Conservation (phyloP, 1,140 invertebrate genomes). For the Olivierus martensii region DNA sequence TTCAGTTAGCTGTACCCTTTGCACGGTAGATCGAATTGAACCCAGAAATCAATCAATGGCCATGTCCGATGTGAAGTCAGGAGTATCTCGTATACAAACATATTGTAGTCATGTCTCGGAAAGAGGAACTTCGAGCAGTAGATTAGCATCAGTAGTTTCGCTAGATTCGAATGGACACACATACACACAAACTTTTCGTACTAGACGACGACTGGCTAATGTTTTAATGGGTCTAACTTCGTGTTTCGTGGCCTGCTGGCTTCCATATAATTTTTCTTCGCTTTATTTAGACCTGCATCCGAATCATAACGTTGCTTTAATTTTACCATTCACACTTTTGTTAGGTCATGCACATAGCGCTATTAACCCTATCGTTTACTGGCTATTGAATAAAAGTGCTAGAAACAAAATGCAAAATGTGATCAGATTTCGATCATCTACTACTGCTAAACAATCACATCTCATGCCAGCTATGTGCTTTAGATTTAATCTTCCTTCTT, state of each 20-base stretch:
- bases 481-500: no score
- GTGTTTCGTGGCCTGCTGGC: slow-evolving; percentile 51
- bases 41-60: neutral
- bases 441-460: no score
- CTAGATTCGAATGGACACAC: no score
- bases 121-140: neutral
- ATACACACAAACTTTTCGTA: slow-evolving; percentile 32
- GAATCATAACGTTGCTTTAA: neutral
- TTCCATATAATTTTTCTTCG: slow-evolving; percentile 42
- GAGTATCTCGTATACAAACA: neutral
- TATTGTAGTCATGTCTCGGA: neutral
- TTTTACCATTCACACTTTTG: slow-evolving; percentile 48
- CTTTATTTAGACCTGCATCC: slow-evolving; percentile 36
- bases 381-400: slow-evolving; percentile 43
- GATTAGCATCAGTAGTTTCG: neutral
- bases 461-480: no score
- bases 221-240: slow-evolving; percentile 49
- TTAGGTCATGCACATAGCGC: slow-evolving; percentile 60
- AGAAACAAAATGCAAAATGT: neutral
- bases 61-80: no score
- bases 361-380: slow-evolving; percentile 57
- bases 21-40: neutral
- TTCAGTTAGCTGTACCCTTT: neutral
- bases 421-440: neutral
- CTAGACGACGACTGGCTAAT: slow-evolving; percentile 47